A percentile compares a stretch with the other conserved stretches of the same genome.
phyloP scores from a whole-genome alignment of 1,140 invertebrate genomes.

The Calliopsis andreniformis region DNA sequence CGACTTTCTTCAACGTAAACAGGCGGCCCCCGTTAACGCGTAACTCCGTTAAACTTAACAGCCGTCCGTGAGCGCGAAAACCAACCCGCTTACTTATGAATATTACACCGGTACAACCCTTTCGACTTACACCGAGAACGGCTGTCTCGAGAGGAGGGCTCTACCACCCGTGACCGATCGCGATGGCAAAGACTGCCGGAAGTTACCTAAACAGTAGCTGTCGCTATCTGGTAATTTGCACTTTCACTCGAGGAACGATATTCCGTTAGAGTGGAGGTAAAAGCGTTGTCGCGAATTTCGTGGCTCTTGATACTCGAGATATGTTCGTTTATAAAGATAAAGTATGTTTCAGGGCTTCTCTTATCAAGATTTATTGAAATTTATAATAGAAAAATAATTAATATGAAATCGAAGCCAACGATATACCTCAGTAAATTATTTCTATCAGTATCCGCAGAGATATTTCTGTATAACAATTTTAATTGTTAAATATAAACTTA shows the following conservation, averaged over 20 bases:
- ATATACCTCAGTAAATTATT: too few relatives aligned
- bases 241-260: neutral
- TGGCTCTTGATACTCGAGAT: neutral
- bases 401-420: too few relatives aligned
- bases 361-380: too few relatives aligned
- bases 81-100: slow-evolving; percentile 74
- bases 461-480: too few relatives aligned
- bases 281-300: too few relatives aligned
- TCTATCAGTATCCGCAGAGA: too few relatives aligned
- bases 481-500: too few relatives aligned
- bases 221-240: neutral
- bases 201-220: neutral
- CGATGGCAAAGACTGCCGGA: neutral
- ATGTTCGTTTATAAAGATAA: too few relatives aligned
- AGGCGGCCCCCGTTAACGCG: slow-evolving; percentile 68
- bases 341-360: too few relatives aligned
- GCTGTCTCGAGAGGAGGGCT: neutral
- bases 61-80: slow-evolving; percentile 66
- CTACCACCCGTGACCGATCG: neutral
- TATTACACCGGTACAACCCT: slow-evolving; percentile 63
- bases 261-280: neutral
- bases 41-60: slow-evolving; percentile 77
- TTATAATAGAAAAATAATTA: too few relatives aligned
- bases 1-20: slow-evolving; percentile 60
- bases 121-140: slow-evolving; percentile 28